phyloP scores from a whole-genome alignment of 1,140 invertebrate species.

The Trinorchestia longiramus region DNA sequence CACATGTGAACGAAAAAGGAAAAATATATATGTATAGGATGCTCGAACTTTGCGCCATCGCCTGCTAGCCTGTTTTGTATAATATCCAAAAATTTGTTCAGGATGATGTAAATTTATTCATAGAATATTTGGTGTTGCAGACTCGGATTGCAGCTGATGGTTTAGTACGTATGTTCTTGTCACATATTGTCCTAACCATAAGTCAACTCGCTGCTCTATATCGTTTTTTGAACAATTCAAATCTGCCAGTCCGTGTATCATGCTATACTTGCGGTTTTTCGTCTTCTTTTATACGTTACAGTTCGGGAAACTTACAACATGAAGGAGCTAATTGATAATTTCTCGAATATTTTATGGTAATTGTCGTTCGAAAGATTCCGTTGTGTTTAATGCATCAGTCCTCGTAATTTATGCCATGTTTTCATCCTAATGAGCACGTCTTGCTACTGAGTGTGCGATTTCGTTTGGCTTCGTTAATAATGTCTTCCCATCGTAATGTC shows the following conservation, averaged over 20 bases:
- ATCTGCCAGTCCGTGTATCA: no score
- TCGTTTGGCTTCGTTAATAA: no score
- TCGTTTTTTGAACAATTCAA: no score
- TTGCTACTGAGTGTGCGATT: no score
- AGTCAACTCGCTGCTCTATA: no score
- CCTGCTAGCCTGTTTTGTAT: background rate
- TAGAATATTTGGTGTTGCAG: background rate
- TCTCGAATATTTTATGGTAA: background rate
- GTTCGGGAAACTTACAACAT: no score
- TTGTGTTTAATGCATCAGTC: background rate
- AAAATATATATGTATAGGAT: background rate
- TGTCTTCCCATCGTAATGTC: no score
- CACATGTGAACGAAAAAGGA: background rate
- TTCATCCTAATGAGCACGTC: background rate
- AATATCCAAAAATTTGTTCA: background rate
- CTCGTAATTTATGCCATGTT: background rate
- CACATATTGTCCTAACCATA: no score
- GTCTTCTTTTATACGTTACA: no score
- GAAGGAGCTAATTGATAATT: no score
- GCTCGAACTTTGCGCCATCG: background rate
- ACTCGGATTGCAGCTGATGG: background rate
- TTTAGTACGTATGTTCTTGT: background rate
- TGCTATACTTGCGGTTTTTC: no score
- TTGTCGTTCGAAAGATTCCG: background rate
- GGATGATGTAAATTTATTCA: background rate